These are phyloP conservation scores for Pitangus sulphuratus DNA, from an alignment of 2,797 vertebrate species.

Conservation along the genomic window DNA sequence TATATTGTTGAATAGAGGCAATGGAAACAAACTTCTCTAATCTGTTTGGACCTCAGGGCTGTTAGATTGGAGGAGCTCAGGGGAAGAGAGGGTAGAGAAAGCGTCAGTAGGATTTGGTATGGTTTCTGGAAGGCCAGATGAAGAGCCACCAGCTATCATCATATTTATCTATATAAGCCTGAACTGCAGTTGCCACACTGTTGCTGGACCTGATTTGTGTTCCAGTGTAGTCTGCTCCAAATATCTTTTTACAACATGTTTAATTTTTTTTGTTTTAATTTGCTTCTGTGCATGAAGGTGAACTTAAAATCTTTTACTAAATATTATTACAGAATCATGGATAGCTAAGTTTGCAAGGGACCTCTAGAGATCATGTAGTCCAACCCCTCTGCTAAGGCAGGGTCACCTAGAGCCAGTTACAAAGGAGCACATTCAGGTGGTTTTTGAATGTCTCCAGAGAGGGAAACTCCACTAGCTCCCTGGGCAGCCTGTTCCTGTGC, in stretches of 20 bases:
- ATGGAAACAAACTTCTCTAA: background rate
- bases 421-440: background rate
- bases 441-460: background rate
- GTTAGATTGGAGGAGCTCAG: background rate
- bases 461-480: rapidly evolving
- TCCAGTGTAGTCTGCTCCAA: background rate
- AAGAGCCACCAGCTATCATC: background rate
- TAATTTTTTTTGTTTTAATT: background rate
- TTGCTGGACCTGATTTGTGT: background rate
- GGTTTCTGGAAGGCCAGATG: background rate
- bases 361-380: background rate
- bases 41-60: background rate
- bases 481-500: background rate
- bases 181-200: background rate
- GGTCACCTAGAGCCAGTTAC: too few relatives aligned
- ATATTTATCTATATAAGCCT: background rate
- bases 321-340: background rate
- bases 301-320: background rate
- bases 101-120: background rate
- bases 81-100: background rate
- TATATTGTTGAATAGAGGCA: background rate
- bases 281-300: background rate
- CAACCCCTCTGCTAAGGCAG: background rate
- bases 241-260: background rate
- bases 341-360: background rate